phyloP scores from a whole-genome alignment of 1,140 invertebrate genomes.

The Ridgeia piscesae region DNA sequence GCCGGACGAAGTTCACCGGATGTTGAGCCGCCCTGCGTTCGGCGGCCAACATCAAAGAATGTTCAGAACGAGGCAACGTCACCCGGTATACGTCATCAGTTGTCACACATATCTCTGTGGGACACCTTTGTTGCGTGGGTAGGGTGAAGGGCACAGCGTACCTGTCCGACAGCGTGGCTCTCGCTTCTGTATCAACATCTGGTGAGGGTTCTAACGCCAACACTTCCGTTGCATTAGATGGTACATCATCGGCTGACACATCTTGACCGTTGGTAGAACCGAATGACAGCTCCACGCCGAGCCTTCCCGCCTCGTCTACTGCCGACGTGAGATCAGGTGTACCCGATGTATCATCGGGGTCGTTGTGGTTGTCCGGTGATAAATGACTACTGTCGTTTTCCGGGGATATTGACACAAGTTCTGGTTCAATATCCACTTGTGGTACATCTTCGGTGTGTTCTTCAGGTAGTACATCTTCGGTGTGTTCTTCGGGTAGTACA shows the following conservation, averaged over 20 bases:
- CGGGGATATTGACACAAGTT: not conserved
- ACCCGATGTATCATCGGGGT: not conserved
- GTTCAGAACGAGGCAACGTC: not conserved
- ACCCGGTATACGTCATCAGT: not conserved
- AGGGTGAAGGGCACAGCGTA: not conserved
- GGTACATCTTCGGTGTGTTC: too few species aligned
- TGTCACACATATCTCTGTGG: not conserved
- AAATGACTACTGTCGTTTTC: not conserved
- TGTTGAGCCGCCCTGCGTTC: not conserved
- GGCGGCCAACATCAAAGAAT: not conserved
- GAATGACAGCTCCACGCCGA: slow-evolving; percentile 30
- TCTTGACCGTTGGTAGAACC: slow-evolving; percentile 47
- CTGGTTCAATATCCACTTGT: not conserved
- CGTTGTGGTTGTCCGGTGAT: not conserved
- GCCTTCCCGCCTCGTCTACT: not conserved
- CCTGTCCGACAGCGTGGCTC: not conserved
- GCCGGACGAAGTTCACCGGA: not conserved
- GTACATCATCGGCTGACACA: slow-evolving; percentile 21
- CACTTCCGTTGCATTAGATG: not conserved
- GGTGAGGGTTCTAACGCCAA: not conserved
- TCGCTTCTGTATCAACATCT: not conserved
- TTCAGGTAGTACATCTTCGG: too few species aligned
- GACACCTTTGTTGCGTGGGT: not conserved
- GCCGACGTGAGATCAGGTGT: not conserved
- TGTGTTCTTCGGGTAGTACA: too few species aligned